Base-by-base conservation (phyloP, 2,888 invertebrate species). In the Torymus tubicola region DNA sequence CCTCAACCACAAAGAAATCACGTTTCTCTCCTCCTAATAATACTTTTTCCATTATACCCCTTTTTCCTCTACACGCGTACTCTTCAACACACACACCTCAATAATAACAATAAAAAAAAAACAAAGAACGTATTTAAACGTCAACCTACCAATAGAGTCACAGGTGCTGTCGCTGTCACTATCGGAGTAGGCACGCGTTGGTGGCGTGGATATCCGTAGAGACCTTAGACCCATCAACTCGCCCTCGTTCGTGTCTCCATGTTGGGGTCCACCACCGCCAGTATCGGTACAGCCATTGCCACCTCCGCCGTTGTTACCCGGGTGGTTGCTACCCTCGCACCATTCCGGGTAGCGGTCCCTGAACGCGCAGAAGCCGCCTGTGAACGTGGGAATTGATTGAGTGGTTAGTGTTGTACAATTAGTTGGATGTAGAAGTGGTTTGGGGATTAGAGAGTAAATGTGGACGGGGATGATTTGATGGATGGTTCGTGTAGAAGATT, bases 341-440 rank as follows among this genome's bases (percentile, higher is more conserved):
- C 97, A 97, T 91, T 97, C 97, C 57, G 97, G 97, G 91, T 96
- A 97, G 83, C 95, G 93, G 86, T 95, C 94, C 85, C 94, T 95
- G 92, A 98, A 98, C 89, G 95, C 94, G 83, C 93, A 93, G 90
- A 97, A 97, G 83, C 97, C 97, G 92, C 97, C 98, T 98, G 93
- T 42, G 8, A 8, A 42, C 42, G 10, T 8, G 8, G 10, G 5
- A 31, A 31, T 31, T 42, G 42, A 42, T 42, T 5, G 8, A 42
- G 42, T 42, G 42, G 42, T 42, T 42, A 42, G 42, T 42, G 42
- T 1, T 42, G 42, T 42, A 42, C 10, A 8, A 2, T 42, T 1
- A 42, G 3, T 8, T 5, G 42, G 5, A 8, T 1, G 5, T 42
- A 8, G 10, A 42, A 8, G 42, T 8, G 8, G 8, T 8, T 42